phyloP scores from a whole-genome alignment of 2,888 invertebrate species.

The Endomychus coccineus region DNA sequence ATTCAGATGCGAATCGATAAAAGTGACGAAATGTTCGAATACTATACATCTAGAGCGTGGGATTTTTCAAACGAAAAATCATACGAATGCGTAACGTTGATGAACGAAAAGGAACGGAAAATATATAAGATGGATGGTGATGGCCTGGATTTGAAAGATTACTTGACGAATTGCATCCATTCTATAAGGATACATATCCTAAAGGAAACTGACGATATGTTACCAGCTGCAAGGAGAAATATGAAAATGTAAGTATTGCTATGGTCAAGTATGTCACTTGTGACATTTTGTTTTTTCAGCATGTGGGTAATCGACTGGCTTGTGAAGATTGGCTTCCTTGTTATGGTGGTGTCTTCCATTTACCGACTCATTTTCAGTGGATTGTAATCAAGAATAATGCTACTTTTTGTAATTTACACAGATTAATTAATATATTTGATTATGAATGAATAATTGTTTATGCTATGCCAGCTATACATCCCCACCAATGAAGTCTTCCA shows the following conservation, averaged over 20 bases:
- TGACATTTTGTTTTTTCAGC: neutral
- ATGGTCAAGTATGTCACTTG: neutral
- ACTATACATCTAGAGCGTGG: constrained; percentile 89
- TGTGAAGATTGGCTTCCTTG: too few species aligned
- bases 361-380: too few species aligned
- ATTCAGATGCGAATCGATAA: constrained; percentile 77
- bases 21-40: constrained; percentile 82
- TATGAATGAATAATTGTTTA: too few species aligned
- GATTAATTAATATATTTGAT: too few species aligned
- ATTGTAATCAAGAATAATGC: too few species aligned
- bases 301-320: neutral
- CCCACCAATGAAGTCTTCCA: too few species aligned
- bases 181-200: constrained; percentile 71
- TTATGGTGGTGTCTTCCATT: too few species aligned
- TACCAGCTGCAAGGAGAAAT: constrained; percentile 70
- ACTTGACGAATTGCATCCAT: constrained; percentile 73
- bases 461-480: too few species aligned
- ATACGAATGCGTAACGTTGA: constrained; percentile 47
- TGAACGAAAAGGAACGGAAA: constrained; percentile 58
- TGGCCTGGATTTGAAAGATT: constrained; percentile 65
- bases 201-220: constrained; percentile 69
- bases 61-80: constrained; percentile 68
- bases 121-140: constrained; percentile 64
- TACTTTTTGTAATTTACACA: too few species aligned
- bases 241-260: constrained; percentile 58